Evolutionary conservation across 2,797 vertebrate species (phyloP).

Genomic region (Sternarchorhynchus goeldii): DNA sequence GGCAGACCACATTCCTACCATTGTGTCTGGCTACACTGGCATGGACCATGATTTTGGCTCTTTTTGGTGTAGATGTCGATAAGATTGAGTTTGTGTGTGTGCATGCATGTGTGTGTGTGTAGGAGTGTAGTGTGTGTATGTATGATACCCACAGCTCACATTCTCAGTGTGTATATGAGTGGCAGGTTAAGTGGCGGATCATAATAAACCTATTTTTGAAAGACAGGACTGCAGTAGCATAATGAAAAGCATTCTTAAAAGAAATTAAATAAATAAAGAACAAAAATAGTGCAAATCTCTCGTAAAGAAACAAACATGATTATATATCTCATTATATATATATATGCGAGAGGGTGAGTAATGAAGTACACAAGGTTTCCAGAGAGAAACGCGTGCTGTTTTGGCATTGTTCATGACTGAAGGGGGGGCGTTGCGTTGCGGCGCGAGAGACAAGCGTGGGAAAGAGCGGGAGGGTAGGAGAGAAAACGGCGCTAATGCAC

Average conservation of each 20-base stretch:
- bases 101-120: neutral
- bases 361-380: too few species aligned
- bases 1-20: neutral
- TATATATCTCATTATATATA: too few species aligned
- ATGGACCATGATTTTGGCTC: conserved; percentile 46
- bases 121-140: too few species aligned
- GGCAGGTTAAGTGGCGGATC: conserved; percentile 61
- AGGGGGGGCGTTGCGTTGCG: conserved; percentile 48
- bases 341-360: too few species aligned
- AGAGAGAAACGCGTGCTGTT: conserved; percentile 72
- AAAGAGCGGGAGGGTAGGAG: neutral
- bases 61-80: conserved; percentile 58
- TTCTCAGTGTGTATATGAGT: conserved; percentile 49
- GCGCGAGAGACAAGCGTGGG: too few species aligned
- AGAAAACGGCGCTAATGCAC: conserved; percentile 57
- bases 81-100: conserved; percentile 44
- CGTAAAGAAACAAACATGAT: conserved; percentile 48
- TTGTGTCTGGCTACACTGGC: conserved; percentile 26
- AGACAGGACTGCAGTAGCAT: conserved; percentile 54
- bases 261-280: neutral
- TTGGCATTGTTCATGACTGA: conserved; percentile 70
- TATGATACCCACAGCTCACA: neutral
- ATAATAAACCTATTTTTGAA: conserved; percentile 60
- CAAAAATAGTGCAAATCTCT: conserved; percentile 63
- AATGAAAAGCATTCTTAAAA: conserved; percentile 61